Conservation (phyloP, 2,888 invertebrate species). For the Acanthosepion pharaonis region DNA sequence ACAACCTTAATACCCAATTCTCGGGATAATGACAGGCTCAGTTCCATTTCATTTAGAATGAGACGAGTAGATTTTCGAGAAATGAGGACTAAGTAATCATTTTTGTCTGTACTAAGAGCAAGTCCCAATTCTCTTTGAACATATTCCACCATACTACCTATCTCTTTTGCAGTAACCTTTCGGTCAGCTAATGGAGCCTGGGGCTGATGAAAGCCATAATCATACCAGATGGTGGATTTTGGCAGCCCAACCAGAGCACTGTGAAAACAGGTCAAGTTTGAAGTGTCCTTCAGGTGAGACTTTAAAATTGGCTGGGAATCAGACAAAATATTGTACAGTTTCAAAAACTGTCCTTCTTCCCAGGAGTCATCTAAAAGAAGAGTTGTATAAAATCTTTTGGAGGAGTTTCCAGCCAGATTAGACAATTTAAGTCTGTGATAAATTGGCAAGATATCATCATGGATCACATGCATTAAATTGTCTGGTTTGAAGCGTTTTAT, state of each 20-base stretch:
- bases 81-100: conserved; percentile 66
- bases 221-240: conserved; percentile 75
- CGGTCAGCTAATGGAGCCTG: conserved; percentile 73
- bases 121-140: conserved; percentile 53
- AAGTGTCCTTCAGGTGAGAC: conserved; percentile 53
- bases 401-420: conserved; percentile 45
- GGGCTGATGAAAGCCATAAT: conserved; percentile 76
- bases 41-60: conserved; percentile 75
- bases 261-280: conserved; percentile 72
- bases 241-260: conserved; percentile 73
- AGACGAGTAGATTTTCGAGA: conserved; percentile 73
- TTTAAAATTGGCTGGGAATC: conserved; percentile 59
- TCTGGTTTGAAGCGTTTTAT: conserved; percentile 76
- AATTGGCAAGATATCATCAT: conserved; percentile 77
- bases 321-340: conserved; percentile 73
- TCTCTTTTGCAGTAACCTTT: conserved; percentile 57
- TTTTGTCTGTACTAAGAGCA: conserved; percentile 49
- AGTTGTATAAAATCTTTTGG: conserved; percentile 55
- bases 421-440: conserved; percentile 71
- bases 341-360: conserved; percentile 63
- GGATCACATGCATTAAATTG: conserved; percentile 78
- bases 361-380: conserved; percentile 71
- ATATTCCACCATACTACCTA: conserved; percentile 55
- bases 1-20: conserved; percentile 64
- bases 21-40: conserved; percentile 67